phyloP scores from a whole-genome alignment of 2,888 invertebrate genomes.

The Epirrhoe tristata region DNA sequence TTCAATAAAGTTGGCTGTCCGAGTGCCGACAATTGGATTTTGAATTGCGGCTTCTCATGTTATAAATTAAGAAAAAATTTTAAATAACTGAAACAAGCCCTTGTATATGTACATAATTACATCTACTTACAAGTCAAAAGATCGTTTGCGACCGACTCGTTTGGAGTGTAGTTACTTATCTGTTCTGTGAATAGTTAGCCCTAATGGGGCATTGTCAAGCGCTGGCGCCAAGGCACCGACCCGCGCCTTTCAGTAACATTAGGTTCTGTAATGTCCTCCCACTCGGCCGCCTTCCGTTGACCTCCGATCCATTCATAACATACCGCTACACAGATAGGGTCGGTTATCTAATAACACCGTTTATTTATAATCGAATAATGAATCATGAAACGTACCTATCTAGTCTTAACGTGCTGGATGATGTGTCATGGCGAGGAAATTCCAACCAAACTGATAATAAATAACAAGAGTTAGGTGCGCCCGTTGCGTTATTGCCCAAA shows the following conservation, averaged over 20 bases:
- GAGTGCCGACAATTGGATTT: no score
- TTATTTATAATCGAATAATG: slow-evolving; percentile 28
- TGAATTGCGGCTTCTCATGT: no score
- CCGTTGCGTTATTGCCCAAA: slow-evolving; percentile 42
- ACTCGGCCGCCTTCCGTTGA: slow-evolving; percentile 54
- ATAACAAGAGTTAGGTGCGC: slow-evolving; percentile 28
- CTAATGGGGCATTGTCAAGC: slow-evolving; percentile 64
- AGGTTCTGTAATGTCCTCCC: slow-evolving; percentile 56
- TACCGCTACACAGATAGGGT: slow-evolving; percentile 26
- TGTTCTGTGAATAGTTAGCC: slow-evolving; percentile 53
- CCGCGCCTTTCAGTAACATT: slow-evolving; percentile 56
- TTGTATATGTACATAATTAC: neutral
- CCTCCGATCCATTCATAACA: slow-evolving; percentile 46
- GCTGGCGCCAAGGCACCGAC: slow-evolving; percentile 53
- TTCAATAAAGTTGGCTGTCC: slow-evolving; percentile 9
- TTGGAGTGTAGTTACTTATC: slow-evolving; percentile 40
- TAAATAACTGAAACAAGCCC: slow-evolving; percentile 8
- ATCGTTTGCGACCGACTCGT: slow-evolving; percentile 24
- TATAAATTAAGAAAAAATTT: slow-evolving; percentile 5
- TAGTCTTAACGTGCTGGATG: slow-evolving; percentile 22
- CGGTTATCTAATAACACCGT: slow-evolving; percentile 28
- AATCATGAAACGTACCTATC: slow-evolving; percentile 19
- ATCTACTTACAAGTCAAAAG: slow-evolving; percentile 28
- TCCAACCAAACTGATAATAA: slow-evolving; percentile 26
- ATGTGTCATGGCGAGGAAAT: slow-evolving; percentile 32